These are phyloP conservation scores for Saxidomus purpurata DNA, from an alignment of 1,140 invertebrate genomes.

Conservation along the genomic window DNA sequence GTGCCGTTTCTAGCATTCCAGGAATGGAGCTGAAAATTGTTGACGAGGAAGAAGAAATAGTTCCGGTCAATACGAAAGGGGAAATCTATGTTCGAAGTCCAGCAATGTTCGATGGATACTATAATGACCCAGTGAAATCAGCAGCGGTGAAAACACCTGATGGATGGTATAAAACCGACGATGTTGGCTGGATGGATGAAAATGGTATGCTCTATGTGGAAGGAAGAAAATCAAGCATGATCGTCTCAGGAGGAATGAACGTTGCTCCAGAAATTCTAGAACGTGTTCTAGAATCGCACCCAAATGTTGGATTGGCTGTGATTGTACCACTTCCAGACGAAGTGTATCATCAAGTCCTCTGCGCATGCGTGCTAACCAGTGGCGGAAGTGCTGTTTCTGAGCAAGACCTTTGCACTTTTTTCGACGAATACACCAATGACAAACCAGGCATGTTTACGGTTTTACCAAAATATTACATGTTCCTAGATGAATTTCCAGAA, in stretches of 20 bases:
- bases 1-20: not conserved
- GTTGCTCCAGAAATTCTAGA: slow-evolving; percentile 51
- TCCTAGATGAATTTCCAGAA: not conserved
- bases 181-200: slow-evolving; percentile 80
- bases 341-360: slow-evolving; percentile 8
- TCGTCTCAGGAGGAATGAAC: slow-evolving; percentile 48
- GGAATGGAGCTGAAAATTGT: slow-evolving; percentile 34
- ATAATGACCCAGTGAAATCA: slow-evolving; percentile 84
- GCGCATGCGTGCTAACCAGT: not conserved
- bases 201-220: slow-evolving; percentile 56
- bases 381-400: not conserved
- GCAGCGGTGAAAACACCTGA: slow-evolving; percentile 84
- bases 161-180: slow-evolving; percentile 86
- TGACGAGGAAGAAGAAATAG: slow-evolving; percentile 10
- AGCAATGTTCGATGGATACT: slow-evolving; percentile 90
- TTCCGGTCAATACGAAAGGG: not conserved
- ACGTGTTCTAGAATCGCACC: not conserved
- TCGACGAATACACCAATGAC: not conserved
- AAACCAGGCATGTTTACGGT: slow-evolving; percentile 7
- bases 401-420: not conserved
- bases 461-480: slow-evolving; percentile 11
- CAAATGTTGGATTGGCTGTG: slow-evolving; percentile 37
- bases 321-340: slow-evolving; percentile 55
- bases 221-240: slow-evolving; percentile 54
- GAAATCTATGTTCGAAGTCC: slow-evolving; percentile 8